phyloP scores from a whole-genome alignment of 2,113 vertebrate species.

The Spheniscus mendiculus region DNA sequence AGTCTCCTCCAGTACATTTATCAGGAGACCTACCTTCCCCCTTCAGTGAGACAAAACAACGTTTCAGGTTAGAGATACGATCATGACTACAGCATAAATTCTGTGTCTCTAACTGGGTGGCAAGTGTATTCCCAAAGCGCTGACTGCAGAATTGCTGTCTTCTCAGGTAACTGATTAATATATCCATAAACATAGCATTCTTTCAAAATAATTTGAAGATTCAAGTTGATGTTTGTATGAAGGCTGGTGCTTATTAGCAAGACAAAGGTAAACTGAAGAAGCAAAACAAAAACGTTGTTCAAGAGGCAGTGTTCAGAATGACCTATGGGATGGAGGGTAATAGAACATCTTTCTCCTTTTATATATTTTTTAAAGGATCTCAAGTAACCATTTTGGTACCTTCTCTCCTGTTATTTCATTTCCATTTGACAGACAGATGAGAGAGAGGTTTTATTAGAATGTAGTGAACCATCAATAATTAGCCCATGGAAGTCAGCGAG shows the following conservation, averaged over 20 bases:
- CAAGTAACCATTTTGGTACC: not conserved
- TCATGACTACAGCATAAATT: not conserved
- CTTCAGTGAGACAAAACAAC: not conserved
- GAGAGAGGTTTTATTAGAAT: conserved; percentile 35
- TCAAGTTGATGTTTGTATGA: not conserved
- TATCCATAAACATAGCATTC: not conserved
- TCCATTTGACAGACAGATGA: conserved; percentile 20
- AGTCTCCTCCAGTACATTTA: not conserved
- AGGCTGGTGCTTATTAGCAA: not conserved
- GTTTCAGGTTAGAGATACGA: not conserved
- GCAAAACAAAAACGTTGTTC: not conserved
- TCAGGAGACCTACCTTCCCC: not conserved
- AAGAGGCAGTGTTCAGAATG: not conserved
- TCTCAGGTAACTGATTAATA: not conserved
- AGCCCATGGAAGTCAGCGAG: not conserved
- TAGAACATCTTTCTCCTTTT: not conserved
- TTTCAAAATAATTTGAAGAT: not conserved
- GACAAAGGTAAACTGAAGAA: not conserved
- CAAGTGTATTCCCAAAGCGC: not conserved
- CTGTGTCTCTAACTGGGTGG: not conserved
- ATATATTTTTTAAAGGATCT: not conserved
- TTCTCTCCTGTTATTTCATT: conserved; percentile 19
- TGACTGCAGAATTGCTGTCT: not conserved
- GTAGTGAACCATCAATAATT: conserved; percentile 35
- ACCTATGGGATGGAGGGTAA: not conserved